Conservation (phyloP, 2,113 vertebrate species). For the Tupaia chinensis region DNA sequence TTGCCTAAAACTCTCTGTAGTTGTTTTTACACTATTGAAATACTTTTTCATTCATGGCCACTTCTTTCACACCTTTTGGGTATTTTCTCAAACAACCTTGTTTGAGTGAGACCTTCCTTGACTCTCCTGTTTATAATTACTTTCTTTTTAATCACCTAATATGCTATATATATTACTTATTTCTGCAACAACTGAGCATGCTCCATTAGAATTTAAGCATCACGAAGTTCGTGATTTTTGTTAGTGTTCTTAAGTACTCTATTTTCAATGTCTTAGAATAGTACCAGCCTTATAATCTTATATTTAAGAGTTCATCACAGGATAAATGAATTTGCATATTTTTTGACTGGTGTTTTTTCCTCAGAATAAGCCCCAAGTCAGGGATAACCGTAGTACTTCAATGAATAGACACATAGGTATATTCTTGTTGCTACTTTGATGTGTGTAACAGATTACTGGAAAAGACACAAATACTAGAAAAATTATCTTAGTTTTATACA, state of each 20-base stretch:
- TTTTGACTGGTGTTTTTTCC: neutral
- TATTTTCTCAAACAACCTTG: neutral
- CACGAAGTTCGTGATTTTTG: neutral
- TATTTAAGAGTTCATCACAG: neutral
- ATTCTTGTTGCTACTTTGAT: neutral
- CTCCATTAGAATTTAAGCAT: neutral
- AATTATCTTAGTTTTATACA: neutral
- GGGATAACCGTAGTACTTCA: neutral
- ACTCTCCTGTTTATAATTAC: neutral
- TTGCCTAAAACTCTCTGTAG: neutral
- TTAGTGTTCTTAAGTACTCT: neutral
- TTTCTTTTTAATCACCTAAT: neutral
- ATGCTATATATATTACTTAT: neutral
- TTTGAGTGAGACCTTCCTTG: neutral
- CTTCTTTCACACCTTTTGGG: neutral
- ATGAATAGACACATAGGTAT: neutral
- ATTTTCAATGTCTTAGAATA: neutral
- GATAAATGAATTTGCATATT: neutral
- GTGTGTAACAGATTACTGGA: neutral
- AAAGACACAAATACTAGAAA: neutral
- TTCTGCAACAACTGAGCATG: neutral
- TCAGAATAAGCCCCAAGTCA: neutral
- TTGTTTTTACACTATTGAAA: neutral
- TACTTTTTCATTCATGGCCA: neutral
- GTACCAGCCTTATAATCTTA: neutral